A percentile compares a stretch with the other conserved stretches of the same genome.
Conservation (phyloP, 1,140 invertebrate species). For the Trachelipus rathkii region DNA sequence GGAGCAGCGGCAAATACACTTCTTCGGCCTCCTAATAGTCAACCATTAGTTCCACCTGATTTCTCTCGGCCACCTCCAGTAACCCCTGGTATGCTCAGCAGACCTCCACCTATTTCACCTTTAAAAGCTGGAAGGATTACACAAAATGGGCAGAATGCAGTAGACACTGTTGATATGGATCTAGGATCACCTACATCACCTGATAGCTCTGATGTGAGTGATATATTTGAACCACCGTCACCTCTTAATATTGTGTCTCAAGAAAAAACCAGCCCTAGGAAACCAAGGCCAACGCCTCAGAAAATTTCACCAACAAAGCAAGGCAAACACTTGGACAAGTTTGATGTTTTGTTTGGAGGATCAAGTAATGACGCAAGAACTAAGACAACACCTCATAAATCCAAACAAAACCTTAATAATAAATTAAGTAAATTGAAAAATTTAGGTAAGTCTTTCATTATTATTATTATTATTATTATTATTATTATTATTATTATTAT, state of each 20-base stretch:
- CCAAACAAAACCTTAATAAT: not conserved
- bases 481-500: no score
- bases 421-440: not conserved
- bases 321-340: slow-evolving; percentile 23
- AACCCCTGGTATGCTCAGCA: slow-evolving; percentile 31
- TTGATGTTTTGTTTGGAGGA: slow-evolving; percentile 24
- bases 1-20: slow-evolving; percentile 27
- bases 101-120: slow-evolving; percentile 40
- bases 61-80: slow-evolving; percentile 42
- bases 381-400: not conserved
- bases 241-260: slow-evolving; percentile 48
- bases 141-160: slow-evolving; percentile 48
- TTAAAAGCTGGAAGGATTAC: slow-evolving; percentile 33
- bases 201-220: slow-evolving; percentile 77
- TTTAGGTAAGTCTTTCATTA: not conserved
- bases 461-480: no score
- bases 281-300: not conserved
- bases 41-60: slow-evolving; percentile 40
- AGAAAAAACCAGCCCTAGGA: slow-evolving; percentile 33
- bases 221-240: slow-evolving; percentile 72
- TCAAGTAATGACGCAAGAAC: slow-evolving; percentile 18
- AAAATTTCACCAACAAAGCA: slow-evolving; percentile 20
- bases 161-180: slow-evolving; percentile 62
- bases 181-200: slow-evolving; percentile 52
- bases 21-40: slow-evolving; percentile 32